These are phyloP conservation scores for Babyrousa celebensis DNA, from an alignment of 2,797 vertebrate species.

Conservation along the genomic window DNA sequence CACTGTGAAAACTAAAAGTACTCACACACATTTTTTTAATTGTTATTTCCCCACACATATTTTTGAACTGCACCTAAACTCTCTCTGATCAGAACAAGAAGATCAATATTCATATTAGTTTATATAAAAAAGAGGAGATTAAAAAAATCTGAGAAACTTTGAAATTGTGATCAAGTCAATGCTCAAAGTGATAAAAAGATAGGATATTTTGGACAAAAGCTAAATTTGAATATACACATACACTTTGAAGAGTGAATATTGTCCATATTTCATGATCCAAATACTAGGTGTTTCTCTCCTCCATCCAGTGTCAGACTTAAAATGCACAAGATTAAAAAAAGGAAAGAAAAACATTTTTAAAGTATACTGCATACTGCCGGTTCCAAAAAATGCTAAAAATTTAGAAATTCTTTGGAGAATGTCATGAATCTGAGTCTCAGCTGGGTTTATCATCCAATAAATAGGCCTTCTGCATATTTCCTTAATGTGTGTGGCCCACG, in stretches of 20 bases:
- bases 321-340: slow-evolving; percentile 19
- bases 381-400: background rate
- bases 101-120: slow-evolving; percentile 41
- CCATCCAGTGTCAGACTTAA: background rate
- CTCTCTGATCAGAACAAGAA: background rate
- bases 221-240: slow-evolving; percentile 3
- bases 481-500: background rate
- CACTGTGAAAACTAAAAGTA: background rate
- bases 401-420: slow-evolving; percentile 39
- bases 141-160: slow-evolving; percentile 54
- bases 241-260: slow-evolving; percentile 8
- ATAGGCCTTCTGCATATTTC: background rate
- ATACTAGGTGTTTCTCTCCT: slow-evolving; percentile 2
- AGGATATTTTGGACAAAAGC: slow-evolving; percentile 53
- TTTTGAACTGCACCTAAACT: background rate
- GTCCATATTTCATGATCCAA: slow-evolving; percentile 42
- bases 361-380: background rate
- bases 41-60: too few relatives aligned
- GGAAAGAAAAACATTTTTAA: background rate
- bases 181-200: slow-evolving; percentile 59
- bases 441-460: background rate
- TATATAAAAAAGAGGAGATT: background rate
- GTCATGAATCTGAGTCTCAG: background rate
- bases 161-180: slow-evolving; percentile 50
- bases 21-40: background rate